Percentiles rank a stretch among this genome's conserved stretches.
phyloP scores from a whole-genome alignment of 2,888 invertebrate species.

The Ernsta delagoae region DNA sequence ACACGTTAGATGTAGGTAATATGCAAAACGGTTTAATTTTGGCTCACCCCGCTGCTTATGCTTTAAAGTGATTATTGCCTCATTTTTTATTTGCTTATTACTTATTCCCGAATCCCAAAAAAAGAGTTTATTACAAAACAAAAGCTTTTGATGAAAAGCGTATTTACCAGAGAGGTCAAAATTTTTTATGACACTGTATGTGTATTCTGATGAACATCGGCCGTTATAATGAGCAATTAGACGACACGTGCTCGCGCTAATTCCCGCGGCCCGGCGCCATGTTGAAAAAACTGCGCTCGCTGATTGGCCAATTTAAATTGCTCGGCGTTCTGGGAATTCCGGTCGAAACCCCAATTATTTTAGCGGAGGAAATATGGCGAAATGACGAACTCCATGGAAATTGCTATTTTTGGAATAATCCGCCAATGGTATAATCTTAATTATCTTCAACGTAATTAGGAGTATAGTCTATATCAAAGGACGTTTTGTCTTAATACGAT shows the following conservation, averaged over 20 bases:
- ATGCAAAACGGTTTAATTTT: no score
- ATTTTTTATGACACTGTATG: slow-evolving; percentile 22
- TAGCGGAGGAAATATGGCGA: slow-evolving; percentile 22
- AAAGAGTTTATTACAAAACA: no score
- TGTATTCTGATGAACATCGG: slow-evolving; percentile 34
- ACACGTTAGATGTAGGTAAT: no score
- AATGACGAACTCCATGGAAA: slow-evolving; percentile 17
- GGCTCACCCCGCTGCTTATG: no score
- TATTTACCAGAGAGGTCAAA: neutral
- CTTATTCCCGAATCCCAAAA: no score
- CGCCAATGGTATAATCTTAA: neutral
- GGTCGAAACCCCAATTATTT: slow-evolving; percentile 33
- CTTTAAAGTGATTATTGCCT: no score
- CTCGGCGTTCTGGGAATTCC: slow-evolving; percentile 39
- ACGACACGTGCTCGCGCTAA: slow-evolving; percentile 40
- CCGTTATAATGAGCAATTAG: slow-evolving; percentile 45
- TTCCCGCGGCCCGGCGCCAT: slow-evolving; percentile 43
- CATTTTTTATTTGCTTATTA: no score
- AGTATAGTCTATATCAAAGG: neutral
- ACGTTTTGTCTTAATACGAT: neutral
- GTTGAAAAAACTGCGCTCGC: slow-evolving; percentile 47
- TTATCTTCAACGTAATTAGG: neutral
- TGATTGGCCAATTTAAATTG: slow-evolving; percentile 52
- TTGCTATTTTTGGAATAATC: slow-evolving; percentile 7
- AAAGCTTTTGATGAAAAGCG: neutral